These are phyloP conservation scores for Parus major DNA, from an alignment of 2,113 vertebrate genomes.

Conservation along the genomic window DNA sequence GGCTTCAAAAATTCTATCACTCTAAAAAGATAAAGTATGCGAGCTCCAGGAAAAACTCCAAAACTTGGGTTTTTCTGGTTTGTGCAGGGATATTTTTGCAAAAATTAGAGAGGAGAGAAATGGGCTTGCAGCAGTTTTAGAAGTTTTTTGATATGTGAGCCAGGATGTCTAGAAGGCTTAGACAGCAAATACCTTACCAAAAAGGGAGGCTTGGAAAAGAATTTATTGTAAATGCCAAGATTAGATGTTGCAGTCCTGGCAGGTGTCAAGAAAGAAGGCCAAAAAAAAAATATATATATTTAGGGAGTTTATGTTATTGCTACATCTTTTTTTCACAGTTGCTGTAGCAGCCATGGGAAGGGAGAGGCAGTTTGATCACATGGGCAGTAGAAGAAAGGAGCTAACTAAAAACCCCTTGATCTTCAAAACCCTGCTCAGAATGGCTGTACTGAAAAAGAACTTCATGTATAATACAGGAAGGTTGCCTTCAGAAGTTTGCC, in stretches of 20 bases:
- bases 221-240: neutral
- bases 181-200: neutral
- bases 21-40: neutral
- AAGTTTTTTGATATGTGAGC: neutral
- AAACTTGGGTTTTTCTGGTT: neutral
- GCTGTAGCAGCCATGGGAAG: neutral
- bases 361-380: neutral
- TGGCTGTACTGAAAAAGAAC: neutral
- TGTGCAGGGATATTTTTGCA: neutral
- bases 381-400: fast-evolving
- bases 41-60: fast-evolving
- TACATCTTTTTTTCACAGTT: neutral
- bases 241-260: neutral
- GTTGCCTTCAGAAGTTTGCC: neutral
- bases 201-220: neutral
- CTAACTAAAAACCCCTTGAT: neutral
- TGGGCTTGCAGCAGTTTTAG: neutral
- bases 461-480: neutral
- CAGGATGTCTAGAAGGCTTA: neutral
- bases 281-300: neutral
- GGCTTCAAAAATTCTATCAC: neutral
- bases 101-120: neutral
- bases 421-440: neutral
- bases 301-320: neutral
- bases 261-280: neutral